Conservation (phyloP, 2,797 vertebrate genomes). For the Remorina albescens region DNA sequence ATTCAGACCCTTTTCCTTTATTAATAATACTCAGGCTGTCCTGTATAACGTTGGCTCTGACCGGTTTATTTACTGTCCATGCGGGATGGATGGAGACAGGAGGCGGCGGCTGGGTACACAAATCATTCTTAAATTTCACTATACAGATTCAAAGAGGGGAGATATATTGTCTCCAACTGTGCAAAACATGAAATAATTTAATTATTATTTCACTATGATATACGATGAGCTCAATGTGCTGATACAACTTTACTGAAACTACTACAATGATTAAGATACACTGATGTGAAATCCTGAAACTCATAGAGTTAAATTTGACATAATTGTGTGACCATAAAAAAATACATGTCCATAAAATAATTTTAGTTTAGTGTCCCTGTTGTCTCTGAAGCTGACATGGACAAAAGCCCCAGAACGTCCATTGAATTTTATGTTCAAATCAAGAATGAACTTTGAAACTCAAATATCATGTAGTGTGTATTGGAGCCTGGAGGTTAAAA, state of each 20-base stretch:
- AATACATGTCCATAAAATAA: background rate
- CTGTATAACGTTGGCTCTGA: background rate
- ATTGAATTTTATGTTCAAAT: background rate
- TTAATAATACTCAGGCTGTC: slow-evolving; percentile 27
- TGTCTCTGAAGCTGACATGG: too few species aligned
- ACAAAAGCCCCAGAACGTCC: background rate
- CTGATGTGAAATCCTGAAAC: too few species aligned
- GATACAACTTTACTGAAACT: too few species aligned
- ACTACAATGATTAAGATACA: too few species aligned
- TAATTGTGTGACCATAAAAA: background rate
- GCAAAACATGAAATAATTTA: background rate
- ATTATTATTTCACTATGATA: background rate
- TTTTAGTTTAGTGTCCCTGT: background rate
- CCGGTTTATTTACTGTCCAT: background rate
- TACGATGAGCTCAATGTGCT: background rate
- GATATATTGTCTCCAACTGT: background rate
- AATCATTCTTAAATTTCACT: background rate
- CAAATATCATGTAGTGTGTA: background rate
- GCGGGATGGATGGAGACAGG: too few species aligned
- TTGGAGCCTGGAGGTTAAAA: background rate
- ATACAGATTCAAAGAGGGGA: background rate
- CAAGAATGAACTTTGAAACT: background rate
- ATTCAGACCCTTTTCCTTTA: background rate
- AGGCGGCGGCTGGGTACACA: background rate
- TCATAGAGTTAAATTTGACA: too few species aligned